Percentiles rank a stretch among this genome's conserved stretches.
Conservation (phyloP, 2,888 invertebrate species). For the Scaptomyza reducta region DNA sequence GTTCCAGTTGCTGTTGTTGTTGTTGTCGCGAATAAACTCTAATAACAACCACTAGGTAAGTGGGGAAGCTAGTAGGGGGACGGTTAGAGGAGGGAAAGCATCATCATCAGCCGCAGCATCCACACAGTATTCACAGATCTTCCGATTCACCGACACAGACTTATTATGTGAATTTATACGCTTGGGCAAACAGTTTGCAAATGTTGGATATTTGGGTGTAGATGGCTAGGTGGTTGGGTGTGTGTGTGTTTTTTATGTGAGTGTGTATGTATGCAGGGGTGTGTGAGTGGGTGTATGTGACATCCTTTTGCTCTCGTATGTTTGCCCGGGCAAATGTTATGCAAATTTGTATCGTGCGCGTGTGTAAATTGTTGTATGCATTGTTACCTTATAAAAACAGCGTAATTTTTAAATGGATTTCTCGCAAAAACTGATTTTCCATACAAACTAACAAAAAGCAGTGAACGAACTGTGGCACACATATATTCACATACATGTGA, state of each 20-base stretch:
- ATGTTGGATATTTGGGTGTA: conserved; percentile 5
- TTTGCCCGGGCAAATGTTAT: conserved; percentile 70
- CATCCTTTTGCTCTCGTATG: conserved; percentile 35
- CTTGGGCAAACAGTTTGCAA: conserved; percentile 58
- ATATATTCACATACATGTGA: conserved; percentile 1
- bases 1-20: conserved; percentile 27
- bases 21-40: conserved; percentile 55
- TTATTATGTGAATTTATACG: conserved; percentile 77
- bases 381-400: conserved; percentile 80
- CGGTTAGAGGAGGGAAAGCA: conserved; percentile 13
- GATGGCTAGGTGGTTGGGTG: conserved; percentile 7
- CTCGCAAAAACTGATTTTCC: conserved; percentile 76
- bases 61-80: not conserved
- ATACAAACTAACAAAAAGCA: conserved; percentile 76
- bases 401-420: conserved; percentile 79
- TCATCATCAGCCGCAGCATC: conserved; percentile 64
- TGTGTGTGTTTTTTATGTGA: not conserved
- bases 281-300: conserved; percentile 29
- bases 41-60: conserved; percentile 47
- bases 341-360: conserved; percentile 72
- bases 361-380: conserved; percentile 80
- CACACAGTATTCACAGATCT: conserved; percentile 43
- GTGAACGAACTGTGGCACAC: not conserved
- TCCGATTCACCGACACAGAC: conserved; percentile 60
- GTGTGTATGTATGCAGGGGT: conserved; percentile 5